Evolutionary conservation across 2,113 vertebrate genomes (phyloP).

Genomic region (Sinosuthora webbiana): DNA sequence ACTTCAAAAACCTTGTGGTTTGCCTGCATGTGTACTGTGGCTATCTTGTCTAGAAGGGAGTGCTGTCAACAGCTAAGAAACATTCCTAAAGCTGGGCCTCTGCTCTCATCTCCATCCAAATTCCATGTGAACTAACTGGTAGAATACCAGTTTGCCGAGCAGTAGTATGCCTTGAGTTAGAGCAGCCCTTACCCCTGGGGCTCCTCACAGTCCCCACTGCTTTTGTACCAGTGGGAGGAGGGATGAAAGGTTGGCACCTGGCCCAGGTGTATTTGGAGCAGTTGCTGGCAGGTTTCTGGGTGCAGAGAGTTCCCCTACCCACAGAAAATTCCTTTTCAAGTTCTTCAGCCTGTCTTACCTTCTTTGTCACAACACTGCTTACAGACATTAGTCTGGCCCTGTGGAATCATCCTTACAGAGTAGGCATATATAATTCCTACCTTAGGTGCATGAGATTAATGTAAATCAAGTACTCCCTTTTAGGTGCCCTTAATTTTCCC

Average conservation of each 20-base stretch:
- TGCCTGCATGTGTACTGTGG: neutral
- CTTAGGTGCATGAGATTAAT: neutral
- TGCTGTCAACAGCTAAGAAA: neutral
- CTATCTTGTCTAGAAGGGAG: neutral
- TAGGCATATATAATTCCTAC: neutral
- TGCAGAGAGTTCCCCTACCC: neutral
- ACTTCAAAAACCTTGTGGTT: neutral
- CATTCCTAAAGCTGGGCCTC: neutral
- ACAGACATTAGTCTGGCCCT: neutral
- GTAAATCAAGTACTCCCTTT: neutral
- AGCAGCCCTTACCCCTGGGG: neutral
- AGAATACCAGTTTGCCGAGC: neutral
- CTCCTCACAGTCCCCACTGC: neutral
- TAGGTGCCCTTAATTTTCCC: neutral
- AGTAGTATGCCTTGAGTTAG: neutral
- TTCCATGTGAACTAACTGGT: neutral
- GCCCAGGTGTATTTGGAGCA: neutral
- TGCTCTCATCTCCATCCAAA: neutral
- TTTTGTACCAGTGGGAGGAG: rapidly evolving
- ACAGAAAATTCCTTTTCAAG: neutral
- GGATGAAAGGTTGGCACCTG: neutral
- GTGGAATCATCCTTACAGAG: neutral
- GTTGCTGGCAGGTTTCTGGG: neutral
- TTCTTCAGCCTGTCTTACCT: neutral
- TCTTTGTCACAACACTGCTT: neutral